Evolutionary conservation across 2,113 vertebrate genomes (phyloP).

Genomic region (Nothocercus julius): DNA sequence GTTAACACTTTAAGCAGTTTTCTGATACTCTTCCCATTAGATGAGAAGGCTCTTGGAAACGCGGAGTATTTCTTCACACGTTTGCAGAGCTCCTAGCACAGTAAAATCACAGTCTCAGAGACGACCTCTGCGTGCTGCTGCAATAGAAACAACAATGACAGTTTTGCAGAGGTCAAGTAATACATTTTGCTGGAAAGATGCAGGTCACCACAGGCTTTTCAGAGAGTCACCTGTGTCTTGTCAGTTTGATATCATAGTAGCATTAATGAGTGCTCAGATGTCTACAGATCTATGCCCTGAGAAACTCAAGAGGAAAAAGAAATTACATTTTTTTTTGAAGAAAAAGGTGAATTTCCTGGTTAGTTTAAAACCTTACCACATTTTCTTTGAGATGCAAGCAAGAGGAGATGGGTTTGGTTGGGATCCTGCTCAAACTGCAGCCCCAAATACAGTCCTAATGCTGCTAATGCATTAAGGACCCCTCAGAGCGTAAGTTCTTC

Average conservation of each 20-base stretch:
- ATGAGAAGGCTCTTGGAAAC: slow-evolving; percentile 37
- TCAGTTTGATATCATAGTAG: neutral
- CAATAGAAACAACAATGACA: neutral
- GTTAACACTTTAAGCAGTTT: slow-evolving; percentile 20
- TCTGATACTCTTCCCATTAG: slow-evolving; percentile 25
- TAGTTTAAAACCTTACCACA: slow-evolving; percentile 24
- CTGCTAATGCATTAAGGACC: neutral
- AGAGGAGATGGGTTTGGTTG: neutral
- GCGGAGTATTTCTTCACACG: neutral
- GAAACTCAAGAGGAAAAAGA: neutral
- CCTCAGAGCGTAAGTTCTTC: neutral
- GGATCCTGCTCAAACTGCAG: slow-evolving; percentile 7
- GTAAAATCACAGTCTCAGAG: neutral
- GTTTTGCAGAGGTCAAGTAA: slow-evolving; percentile 31
- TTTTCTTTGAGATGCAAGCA: neutral
- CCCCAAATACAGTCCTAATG: neutral
- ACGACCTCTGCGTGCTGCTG: neutral
- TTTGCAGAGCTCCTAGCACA: slow-evolving; percentile 7
- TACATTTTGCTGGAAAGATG: neutral
- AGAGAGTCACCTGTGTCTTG: neutral
- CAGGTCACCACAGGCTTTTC: neutral
- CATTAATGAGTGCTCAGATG: neutral
- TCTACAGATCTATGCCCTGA: neutral
- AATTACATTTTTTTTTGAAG: neutral
- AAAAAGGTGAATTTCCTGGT: neutral